Conservation (phyloP, 2,888 invertebrate genomes). For the Malthinus seriepunctatus region DNA sequence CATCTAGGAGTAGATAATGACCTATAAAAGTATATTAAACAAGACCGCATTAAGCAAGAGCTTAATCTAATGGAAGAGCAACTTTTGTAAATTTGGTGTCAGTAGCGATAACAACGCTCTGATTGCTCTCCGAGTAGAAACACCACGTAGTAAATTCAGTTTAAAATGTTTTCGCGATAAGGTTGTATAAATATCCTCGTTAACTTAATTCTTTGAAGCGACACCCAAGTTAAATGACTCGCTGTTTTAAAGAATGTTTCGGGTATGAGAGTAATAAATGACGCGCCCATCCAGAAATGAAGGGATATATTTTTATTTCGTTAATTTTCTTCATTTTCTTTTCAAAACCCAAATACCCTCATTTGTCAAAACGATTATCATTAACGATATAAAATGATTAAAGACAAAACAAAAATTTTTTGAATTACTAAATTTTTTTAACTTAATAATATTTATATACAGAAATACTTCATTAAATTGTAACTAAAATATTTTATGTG, state of each 20-base stretch:
- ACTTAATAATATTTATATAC: not conserved
- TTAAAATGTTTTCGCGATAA: conserved; percentile 52
- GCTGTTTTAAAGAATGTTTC: conserved; percentile 31
- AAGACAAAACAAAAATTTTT: conserved; percentile 1
- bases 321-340: conserved; percentile 33
- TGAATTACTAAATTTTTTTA: not conserved
- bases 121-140: conserved; percentile 45
- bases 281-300: conserved; percentile 30
- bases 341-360: conserved; percentile 25
- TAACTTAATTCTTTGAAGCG: conserved; percentile 49
- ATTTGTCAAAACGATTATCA: conserved; percentile 25
- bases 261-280: conserved; percentile 32
- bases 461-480: too few species aligned
- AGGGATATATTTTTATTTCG: conserved; percentile 33
- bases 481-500: too few species aligned
- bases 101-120: conserved; percentile 45
- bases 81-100: conserved; percentile 48
- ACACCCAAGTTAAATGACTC: conserved; percentile 36
- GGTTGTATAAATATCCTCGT: conserved; percentile 52
- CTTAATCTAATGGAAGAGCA: conserved; percentile 47
- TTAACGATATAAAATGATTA: conserved; percentile 14
- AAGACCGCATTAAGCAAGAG: conserved; percentile 45
- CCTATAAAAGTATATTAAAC: conserved; percentile 48
- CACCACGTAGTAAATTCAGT: conserved; percentile 50
- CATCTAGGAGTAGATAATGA: conserved; percentile 41